Percentiles rank a stretch among this genome's conserved stretches.
These are phyloP conservation scores for Poecilobothrus nobilitatus DNA, from an alignment of 2,888 invertebrate species.

Conservation along the genomic window DNA sequence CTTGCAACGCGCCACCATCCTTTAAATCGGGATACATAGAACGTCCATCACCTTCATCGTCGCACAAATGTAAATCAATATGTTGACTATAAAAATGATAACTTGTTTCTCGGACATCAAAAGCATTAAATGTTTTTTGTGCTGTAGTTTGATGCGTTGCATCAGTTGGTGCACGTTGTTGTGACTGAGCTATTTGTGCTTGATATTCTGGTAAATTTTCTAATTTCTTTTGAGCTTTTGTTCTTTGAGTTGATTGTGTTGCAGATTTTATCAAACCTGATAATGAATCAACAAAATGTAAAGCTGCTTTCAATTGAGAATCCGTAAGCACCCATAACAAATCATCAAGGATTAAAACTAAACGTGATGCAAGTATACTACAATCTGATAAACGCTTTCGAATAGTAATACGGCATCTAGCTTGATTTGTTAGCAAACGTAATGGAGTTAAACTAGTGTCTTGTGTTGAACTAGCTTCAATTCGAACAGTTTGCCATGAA, in stretches of 20 bases:
- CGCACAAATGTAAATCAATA: conserved; percentile 92
- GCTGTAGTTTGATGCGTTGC: conserved; percentile 38
- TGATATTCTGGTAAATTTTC: conserved; percentile 57
- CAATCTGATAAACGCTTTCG: conserved; percentile 92
- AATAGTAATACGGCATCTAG: conserved; percentile 88
- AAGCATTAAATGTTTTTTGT: conserved; percentile 67
- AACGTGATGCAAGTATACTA: conserved; percentile 80
- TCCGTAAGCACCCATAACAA: conserved; percentile 95
- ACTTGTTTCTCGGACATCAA: conserved; percentile 95
- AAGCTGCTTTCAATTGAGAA: conserved; percentile 87
- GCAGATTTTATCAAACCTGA: conserved; percentile 72
- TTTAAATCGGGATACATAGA: conserved; percentile 75
- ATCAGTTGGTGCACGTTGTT: conserved; percentile 35
- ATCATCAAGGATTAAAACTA: conserved; percentile 90
- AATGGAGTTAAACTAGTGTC: conserved; percentile 76
- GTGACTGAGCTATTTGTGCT: conserved; percentile 55
- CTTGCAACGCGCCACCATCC: conserved; percentile 88
- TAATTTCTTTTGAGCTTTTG: conserved; percentile 77
- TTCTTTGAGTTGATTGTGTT: conserved; percentile 66
- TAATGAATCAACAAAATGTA: conserved; percentile 80
- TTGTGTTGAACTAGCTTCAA: conserved; percentile 82
- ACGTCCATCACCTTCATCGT: conserved; percentile 84
- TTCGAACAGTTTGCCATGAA: conserved; percentile 93
- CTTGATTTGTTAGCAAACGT: conserved; percentile 85
- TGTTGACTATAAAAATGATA: conserved; percentile 90